phyloP scores from a whole-genome alignment of 2,797 vertebrate genomes.

The Cacajao melanocephalus region DNA sequence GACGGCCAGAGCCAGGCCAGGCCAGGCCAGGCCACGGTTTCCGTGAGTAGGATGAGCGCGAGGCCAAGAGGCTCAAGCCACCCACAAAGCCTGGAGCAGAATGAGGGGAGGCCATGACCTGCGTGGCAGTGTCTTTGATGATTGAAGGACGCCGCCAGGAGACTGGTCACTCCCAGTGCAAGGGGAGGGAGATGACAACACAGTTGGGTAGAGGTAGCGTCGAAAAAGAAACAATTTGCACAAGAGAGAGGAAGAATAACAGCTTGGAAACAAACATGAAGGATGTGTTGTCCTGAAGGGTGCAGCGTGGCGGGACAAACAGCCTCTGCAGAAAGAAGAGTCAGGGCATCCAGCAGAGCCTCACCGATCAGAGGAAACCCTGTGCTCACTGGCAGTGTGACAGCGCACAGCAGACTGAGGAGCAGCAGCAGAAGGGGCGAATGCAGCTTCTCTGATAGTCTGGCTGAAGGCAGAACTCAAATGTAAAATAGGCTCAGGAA shows the following conservation, averaged over 20 bases:
- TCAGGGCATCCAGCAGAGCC: too few species aligned
- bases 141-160: not conserved
- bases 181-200: not conserved
- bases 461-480: not conserved
- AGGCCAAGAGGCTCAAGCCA: not conserved
- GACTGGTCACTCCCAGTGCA: not conserved
- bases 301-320: not conserved
- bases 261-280: not conserved
- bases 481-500: not conserved
- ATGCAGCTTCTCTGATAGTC: not conserved
- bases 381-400: too few species aligned
- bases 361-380: not conserved
- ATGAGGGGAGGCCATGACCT: not conserved
- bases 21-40: not conserved
- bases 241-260: not conserved
- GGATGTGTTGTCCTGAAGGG: too few species aligned
- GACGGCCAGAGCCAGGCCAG: too few species aligned
- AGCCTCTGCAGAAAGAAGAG: not conserved
- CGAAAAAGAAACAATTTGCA: not conserved
- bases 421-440: not conserved
- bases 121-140: not conserved
- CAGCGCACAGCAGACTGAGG: not conserved
- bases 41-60: not conserved
- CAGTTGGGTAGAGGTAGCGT: not conserved
- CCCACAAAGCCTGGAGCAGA: not conserved